Evolutionary conservation across 2,113 vertebrate genomes (phyloP), one percentile per base, ranked within the genome.

Genomic region (Hyperoodon ampullatus): DNA sequence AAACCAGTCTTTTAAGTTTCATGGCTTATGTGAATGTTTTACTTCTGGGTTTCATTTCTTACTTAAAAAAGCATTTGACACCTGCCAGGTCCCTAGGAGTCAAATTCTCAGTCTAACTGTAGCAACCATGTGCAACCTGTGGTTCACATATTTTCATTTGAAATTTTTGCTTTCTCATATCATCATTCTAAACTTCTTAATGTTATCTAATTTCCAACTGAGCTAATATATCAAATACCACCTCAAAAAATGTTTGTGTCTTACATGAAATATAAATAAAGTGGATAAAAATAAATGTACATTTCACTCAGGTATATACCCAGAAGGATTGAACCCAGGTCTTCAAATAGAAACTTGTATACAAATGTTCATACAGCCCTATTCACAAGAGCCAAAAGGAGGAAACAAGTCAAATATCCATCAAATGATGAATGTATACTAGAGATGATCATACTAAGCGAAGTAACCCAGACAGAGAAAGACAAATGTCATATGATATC

Each of bases 21-120:
- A 33, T 47, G 24, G 47, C 14, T 94, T 88, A 0, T 72, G 23
- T 50, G 86, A 96, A 50, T 21, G 50, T 95, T 90, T 91, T 87
- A 61, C 28, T 60, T 81, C 35, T 33, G 3, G 30, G 42, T 93
- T 96, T 96, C 35, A 42, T 83, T 92, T 86, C 44, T 89, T 80
- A 88, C 75, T 90, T 81, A 78, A n/a, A 90, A 97, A 92, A 93
- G 35, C 12, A 18, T 88, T 53, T 77, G 66, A 70, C 83, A 95
- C 8, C 71, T 89, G 55, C 58, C 33, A 82, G 65, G 35, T 94
- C 42, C 21, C 68, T 83, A 12, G 3, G 28, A 89, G 47, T 95
- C 84, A 86, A 70, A 87, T 53, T 87, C 35, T 93, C 68, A 33
- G 1, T 53, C 70, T 93, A 92, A 88, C 15, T 65, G 10, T 24